Conservation (phyloP, 2,113 vertebrate species). For the Thunnus maccoyii region DNA sequence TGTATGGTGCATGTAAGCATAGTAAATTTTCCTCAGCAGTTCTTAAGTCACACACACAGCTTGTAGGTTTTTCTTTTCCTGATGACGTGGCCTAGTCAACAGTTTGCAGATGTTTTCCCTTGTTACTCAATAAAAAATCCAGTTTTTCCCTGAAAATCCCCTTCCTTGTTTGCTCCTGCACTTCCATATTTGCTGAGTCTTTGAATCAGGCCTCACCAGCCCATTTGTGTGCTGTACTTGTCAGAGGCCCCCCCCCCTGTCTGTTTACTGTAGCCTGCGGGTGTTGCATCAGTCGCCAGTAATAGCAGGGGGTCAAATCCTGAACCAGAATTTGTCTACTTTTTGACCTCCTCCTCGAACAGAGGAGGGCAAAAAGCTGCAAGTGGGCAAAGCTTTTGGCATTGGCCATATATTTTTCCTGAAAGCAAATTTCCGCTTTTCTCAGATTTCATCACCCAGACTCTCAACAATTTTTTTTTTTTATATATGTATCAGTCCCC, state of each 20-base stretch:
- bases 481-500: slow-evolving; percentile 24
- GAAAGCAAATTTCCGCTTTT: slow-evolving; percentile 39
- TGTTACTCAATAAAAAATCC: slow-evolving; percentile 5
- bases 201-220: neutral
- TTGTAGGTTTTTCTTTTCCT: slow-evolving; percentile 26
- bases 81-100: slow-evolving; percentile 53
- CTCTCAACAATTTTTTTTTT: slow-evolving; percentile 7
- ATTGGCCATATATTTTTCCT: slow-evolving; percentile 12
- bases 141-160: slow-evolving; percentile 12
- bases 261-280: slow-evolving; percentile 49
- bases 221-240: slow-evolving; percentile 40
- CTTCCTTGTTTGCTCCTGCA: slow-evolving; percentile 1
- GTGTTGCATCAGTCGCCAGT: slow-evolving; percentile 52
- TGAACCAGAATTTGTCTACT: slow-evolving; percentile 7
- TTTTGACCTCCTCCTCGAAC: slow-evolving; percentile 33
- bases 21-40: slow-evolving; percentile 10
- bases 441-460: slow-evolving; percentile 54
- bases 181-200: slow-evolving; percentile 34
- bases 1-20: neutral
- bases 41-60: slow-evolving; percentile 18
- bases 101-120: slow-evolving; percentile 64
- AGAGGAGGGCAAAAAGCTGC: slow-evolving; percentile 1
- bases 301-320: slow-evolving; percentile 36
- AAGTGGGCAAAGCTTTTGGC: slow-evolving; percentile 18
- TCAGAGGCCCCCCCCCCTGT: neutral